Conservation (phyloP, 2,113 vertebrate genomes). For the Chlorocebus sabaeus region DNA sequence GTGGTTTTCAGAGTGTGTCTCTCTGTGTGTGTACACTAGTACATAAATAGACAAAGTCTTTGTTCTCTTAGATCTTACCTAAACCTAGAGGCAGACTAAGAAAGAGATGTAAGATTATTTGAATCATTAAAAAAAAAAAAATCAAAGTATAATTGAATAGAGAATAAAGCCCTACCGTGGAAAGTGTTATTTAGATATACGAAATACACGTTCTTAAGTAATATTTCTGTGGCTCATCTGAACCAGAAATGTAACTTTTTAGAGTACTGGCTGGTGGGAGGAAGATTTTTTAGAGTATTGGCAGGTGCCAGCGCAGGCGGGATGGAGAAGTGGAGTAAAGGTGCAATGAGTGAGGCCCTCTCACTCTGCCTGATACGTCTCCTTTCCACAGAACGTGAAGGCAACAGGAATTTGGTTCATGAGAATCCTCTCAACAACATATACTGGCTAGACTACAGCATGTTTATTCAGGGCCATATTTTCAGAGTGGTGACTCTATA, state of each 20-base stretch:
- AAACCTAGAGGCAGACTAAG: neutral
- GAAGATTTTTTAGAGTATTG: neutral
- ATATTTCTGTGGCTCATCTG: neutral
- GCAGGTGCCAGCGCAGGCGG: too few relatives aligned
- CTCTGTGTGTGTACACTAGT: neutral
- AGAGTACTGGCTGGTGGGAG: neutral
- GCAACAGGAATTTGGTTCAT: neutral
- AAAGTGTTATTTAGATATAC: neutral
- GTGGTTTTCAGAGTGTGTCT: neutral
- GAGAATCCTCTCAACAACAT: neutral
- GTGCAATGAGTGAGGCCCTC: neutral
- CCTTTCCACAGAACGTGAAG: neutral
- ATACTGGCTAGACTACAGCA: too few relatives aligned
- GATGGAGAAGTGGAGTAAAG: neutral
- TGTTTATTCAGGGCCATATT: neutral
- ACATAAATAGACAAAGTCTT: neutral
- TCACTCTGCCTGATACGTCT: neutral
- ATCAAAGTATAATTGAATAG: neutral
- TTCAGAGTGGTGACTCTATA: neutral
- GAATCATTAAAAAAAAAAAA: neutral
- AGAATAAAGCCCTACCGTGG: neutral
- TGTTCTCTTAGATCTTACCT: neutral
- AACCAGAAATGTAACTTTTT: neutral
- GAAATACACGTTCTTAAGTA: neutral
- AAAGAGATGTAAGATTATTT: neutral